These are phyloP conservation scores for Cynopterus brachyotis DNA, from an alignment of 2,113 vertebrate species.

Conservation along the genomic window DNA sequence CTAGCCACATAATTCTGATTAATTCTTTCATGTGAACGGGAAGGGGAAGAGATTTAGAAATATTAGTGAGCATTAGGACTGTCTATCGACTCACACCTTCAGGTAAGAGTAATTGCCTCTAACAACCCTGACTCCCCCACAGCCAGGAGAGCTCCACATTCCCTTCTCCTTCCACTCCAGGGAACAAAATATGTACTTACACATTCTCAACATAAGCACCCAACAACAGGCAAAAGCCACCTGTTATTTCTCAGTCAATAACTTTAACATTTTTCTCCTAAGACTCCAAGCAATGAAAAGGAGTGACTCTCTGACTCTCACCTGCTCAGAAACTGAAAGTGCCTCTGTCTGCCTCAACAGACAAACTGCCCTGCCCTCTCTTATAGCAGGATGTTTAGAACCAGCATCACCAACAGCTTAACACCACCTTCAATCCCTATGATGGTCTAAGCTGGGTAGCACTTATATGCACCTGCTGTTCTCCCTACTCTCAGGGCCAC, in stretches of 20 bases:
- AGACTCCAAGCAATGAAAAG: background rate
- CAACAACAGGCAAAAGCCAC: background rate
- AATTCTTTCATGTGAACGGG: background rate
- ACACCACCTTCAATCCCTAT: too few relatives aligned
- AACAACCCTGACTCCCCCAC: background rate
- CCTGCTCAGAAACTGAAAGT: background rate
- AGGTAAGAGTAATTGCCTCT: background rate
- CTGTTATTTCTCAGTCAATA: background rate
- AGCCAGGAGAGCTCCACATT: background rate
- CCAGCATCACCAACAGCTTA: background rate
- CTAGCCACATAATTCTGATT: background rate
- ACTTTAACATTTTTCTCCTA: slow-evolving; percentile 18
- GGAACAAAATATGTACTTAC: background rate
- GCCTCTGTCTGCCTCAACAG: background rate
- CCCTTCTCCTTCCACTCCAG: background rate
- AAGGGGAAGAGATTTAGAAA: background rate
- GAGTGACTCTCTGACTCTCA: background rate
- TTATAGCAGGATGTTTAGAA: background rate
- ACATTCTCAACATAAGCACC: background rate
- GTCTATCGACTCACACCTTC: background rate
- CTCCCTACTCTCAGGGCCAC: background rate
- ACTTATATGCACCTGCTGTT: rapidly evolving
- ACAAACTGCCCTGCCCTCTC: background rate
- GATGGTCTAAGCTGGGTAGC: background rate
- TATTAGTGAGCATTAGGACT: background rate